Conservation (phyloP, 2,888 invertebrate genomes). For the Sepiola atlantica region DNA sequence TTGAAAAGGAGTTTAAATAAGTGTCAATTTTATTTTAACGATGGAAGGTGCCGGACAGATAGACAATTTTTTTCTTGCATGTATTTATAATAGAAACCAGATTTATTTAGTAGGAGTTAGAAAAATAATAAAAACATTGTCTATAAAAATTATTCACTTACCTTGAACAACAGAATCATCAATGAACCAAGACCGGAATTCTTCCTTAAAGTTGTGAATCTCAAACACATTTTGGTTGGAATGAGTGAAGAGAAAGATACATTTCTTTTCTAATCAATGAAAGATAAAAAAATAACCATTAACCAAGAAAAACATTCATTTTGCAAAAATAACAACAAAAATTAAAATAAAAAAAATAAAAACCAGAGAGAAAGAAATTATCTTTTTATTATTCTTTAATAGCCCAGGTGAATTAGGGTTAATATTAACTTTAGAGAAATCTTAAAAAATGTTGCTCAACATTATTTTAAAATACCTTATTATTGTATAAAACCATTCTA, state of each 20-base stretch:
- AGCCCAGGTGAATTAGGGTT: too few relatives aligned
- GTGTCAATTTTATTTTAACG: too few relatives aligned
- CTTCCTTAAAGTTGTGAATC: constrained; percentile 63
- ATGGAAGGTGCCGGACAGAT: too few relatives aligned
- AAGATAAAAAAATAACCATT: neutral
- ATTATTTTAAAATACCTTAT: too few relatives aligned
- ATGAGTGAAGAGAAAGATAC: constrained; percentile 61
- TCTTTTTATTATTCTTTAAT: too few relatives aligned
- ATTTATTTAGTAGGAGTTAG: neutral
- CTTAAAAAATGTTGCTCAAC: too few relatives aligned
- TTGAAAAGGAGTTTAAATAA: too few relatives aligned
- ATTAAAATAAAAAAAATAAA: too few relatives aligned
- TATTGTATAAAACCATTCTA: too few relatives aligned
- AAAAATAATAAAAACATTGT: neutral
- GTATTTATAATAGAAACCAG: neutral
- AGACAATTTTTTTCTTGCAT: neutral
- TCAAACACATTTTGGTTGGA: constrained; percentile 62
- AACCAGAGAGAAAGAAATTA: too few relatives aligned
- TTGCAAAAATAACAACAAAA: neutral
- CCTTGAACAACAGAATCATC: constrained; percentile 65
- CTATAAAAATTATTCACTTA: constrained; percentile 45
- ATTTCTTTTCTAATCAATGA: constrained; percentile 55
- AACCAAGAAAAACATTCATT: neutral
- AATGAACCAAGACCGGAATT: constrained; percentile 68
- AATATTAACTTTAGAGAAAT: too few relatives aligned